Conservation (phyloP, 2,113 vertebrate species). For the Serilophus lunatus region DNA sequence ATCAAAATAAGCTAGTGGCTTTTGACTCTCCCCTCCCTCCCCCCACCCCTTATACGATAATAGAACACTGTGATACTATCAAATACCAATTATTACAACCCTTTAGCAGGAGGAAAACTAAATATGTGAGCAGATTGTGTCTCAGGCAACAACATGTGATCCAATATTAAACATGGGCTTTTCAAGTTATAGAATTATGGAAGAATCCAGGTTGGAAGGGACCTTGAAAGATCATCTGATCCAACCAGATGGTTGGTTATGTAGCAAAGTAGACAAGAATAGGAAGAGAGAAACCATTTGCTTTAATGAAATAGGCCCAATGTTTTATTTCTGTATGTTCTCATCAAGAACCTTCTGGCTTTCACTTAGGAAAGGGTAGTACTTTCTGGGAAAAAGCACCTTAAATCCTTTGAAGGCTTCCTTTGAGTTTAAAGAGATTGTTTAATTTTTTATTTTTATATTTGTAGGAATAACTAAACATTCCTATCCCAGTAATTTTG, state of each 20-base stretch:
- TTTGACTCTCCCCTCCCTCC: accelerated
- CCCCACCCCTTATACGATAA: background rate
- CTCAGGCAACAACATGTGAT: background rate
- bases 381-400: background rate
- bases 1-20: background rate
- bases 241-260: conserved; percentile 10
- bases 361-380: background rate
- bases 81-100: background rate
- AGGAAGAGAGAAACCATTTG: background rate
- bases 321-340: background rate
- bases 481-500: background rate
- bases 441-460: background rate
- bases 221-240: background rate
- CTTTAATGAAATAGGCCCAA: background rate
- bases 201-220: conserved; percentile 7
- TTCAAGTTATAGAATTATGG: background rate
- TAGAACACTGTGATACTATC: background rate
- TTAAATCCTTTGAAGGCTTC: background rate
- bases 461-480: background rate
- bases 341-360: background rate
- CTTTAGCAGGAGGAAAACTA: background rate
- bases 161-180: background rate
- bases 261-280: background rate
- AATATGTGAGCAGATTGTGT: background rate
- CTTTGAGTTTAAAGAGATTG: background rate